phyloP scores from a whole-genome alignment of 2,888 invertebrate species.

The Leptinotarsa juncta region DNA sequence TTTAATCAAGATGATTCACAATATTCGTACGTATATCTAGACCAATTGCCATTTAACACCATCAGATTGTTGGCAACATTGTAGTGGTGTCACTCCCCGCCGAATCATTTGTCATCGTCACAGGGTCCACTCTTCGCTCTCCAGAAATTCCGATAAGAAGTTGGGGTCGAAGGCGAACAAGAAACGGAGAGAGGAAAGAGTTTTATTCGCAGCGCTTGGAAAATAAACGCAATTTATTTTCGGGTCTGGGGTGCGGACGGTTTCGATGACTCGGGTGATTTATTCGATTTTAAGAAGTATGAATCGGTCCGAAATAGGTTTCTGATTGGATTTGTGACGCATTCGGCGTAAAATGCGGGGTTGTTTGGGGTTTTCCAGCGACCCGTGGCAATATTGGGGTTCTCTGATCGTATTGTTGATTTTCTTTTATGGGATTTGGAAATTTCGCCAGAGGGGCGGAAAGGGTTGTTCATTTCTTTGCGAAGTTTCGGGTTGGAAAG shows the following conservation, averaged over 20 bases:
- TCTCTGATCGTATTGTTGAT: conserved; percentile 7
- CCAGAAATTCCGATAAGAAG: conserved; percentile 1
- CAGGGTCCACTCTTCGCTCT: conserved; percentile 4
- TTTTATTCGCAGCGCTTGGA: conserved; percentile 28
- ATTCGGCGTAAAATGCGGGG: background rate
- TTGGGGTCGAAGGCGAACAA: background rate
- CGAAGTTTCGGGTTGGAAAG: background rate
- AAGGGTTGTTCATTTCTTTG: background rate
- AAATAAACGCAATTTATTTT: conserved; percentile 45
- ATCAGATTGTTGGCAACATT: conserved; percentile 1
- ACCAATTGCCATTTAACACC: background rate
- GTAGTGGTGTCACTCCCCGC: conserved; percentile 10
- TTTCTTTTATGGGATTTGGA: background rate
- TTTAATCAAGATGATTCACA: too few relatives aligned
- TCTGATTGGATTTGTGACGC: conserved; percentile 22
- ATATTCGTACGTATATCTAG: background rate
- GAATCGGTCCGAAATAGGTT: conserved; percentile 13
- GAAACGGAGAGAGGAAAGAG: background rate
- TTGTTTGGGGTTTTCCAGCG: background rate
- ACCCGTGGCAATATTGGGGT: background rate
- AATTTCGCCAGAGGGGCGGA: background rate
- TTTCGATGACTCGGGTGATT: conserved; percentile 24
- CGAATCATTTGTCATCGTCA: conserved; percentile 26
- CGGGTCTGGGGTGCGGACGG: conserved; percentile 18
- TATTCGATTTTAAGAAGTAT: conserved; percentile 23